Base-by-base conservation (phyloP, 2,888 invertebrate genomes). In the Dryomyza anilis region DNA sequence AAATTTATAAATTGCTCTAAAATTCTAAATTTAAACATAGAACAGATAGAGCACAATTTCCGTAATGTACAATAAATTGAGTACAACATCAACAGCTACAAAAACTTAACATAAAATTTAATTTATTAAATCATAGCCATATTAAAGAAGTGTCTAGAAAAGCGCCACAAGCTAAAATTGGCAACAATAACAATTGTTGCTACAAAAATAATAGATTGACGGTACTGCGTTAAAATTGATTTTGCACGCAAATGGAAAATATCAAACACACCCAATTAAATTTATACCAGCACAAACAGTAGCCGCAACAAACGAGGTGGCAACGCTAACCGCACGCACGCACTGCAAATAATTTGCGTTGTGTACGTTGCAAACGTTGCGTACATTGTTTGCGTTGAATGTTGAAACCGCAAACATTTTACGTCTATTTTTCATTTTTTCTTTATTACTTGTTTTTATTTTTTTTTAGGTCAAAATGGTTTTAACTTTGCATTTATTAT, bases 161-260 rank as follows among this genome's bases (percentile, higher is more conserved):
- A 50, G 10, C 16, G 16, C 29, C 33, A 19, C 21, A 36, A 64
- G 65, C 64, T 69, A 66, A 66, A 65, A 65, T 68, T 66, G 67
- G 65, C 67, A 65, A 67, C 65, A 64, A 62, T 61, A 43, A 43
- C 29, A 63, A 56, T 21, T 48, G 50, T 25, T 62, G 30, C 57
- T 45, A 30, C 16, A n/a, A 53, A 62, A 43, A 23, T 29, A 39
- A 62, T 21, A 29, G 29, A 3, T 12, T 21, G 12, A 27, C 45
- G 30, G 10, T 21, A 39, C 36, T 53, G 29, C 62, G 45, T 53
- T 62, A 21, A 21, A 45, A 39, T 43, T 30, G 29, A 43, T 43
- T 53, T 30, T 53, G 23, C 25, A 25, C 36, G 10, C 21, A 55
- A 2, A 19, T 21, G 16, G 55, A 21, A 21, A 23, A 55, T 16